Evolutionary conservation across 2,888 invertebrate species (phyloP).

Genomic region (Tetanocera ferruginea): DNA sequence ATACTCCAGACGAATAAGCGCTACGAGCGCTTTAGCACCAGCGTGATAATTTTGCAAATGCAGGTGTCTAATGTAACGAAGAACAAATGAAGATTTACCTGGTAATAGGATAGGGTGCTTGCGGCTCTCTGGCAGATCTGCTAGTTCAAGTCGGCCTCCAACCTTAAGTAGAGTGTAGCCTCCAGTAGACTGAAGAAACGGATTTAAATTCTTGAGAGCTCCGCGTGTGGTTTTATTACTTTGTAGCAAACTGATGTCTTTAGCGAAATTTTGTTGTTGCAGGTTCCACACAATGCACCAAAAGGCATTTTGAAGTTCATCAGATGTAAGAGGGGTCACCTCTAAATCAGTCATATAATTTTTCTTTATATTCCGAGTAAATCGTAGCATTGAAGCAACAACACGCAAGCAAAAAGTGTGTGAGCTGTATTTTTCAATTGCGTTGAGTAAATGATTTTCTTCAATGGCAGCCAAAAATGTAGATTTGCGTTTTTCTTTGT

Average conservation of each 20-base stretch:
- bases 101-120: slow-evolving; percentile 21
- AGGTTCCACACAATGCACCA: too few relatives aligned
- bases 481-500: slow-evolving; percentile 37
- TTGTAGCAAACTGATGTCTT: slow-evolving; percentile 32
- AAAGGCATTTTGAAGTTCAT: neutral
- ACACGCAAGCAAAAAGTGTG: neutral
- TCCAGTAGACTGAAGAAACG: slow-evolving; percentile 30
- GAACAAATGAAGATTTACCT: slow-evolving; percentile 7
- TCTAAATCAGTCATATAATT: neutral
- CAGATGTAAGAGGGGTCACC: neutral
- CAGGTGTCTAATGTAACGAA: too few relatives aligned
- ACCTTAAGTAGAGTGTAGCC: slow-evolving; percentile 40
- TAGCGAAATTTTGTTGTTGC: slow-evolving; percentile 35
- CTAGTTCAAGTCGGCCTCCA: slow-evolving; percentile 39
- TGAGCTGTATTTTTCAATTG: neutral
- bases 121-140: slow-evolving; percentile 19
- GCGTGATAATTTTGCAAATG: slow-evolving; percentile 37
- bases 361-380: neutral
- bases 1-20: slow-evolving; percentile 36
- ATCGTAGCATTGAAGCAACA: neutral
- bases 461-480: too few relatives aligned
- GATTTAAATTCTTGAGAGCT: slow-evolving; percentile 5
- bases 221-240: neutral
- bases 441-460: neutral
- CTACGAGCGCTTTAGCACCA: slow-evolving; percentile 27